Percentiles rank a stretch among this genome's conserved stretches.
These are phyloP conservation scores for Argyresthia albistria DNA, from an alignment of 2,888 invertebrate genomes.

Conservation along the genomic window DNA sequence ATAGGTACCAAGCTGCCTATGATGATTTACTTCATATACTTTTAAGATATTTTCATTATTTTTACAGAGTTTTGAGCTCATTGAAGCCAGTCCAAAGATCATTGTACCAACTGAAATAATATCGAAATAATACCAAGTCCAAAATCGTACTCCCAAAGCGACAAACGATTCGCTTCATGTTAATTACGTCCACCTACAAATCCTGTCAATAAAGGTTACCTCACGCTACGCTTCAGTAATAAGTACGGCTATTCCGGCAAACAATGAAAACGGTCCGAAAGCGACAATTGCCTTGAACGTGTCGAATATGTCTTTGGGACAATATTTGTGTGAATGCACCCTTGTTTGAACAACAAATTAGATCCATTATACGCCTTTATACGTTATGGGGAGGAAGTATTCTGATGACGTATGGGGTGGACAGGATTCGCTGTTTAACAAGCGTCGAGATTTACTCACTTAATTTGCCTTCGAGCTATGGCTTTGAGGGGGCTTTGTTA, in stretches of 20 bases:
- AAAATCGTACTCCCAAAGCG: too few relatives aligned
- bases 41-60: too few relatives aligned
- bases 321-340: slow-evolving; percentile 54
- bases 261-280: slow-evolving; percentile 23
- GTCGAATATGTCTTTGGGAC: slow-evolving; percentile 45
- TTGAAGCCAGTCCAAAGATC: too few relatives aligned
- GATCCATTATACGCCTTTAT: slow-evolving; percentile 54
- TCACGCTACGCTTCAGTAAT: not conserved
- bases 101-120: too few relatives aligned
- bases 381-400: slow-evolving; percentile 29
- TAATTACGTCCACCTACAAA: not conserved
- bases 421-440: not conserved
- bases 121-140: too few relatives aligned
- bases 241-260: not conserved
- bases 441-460: not conserved
- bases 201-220: not conserved
- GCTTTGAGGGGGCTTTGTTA: too few relatives aligned
- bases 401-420: not conserved
- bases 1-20: too few relatives aligned
- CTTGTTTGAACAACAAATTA: slow-evolving; percentile 71
- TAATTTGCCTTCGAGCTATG: too few relatives aligned
- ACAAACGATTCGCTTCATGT: too few relatives aligned
- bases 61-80: too few relatives aligned
- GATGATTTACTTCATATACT: too few relatives aligned
- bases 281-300: slow-evolving; percentile 52